phyloP scores from a whole-genome alignment of 1,140 invertebrate species.

The Trialeurodes vaporariorum region DNA sequence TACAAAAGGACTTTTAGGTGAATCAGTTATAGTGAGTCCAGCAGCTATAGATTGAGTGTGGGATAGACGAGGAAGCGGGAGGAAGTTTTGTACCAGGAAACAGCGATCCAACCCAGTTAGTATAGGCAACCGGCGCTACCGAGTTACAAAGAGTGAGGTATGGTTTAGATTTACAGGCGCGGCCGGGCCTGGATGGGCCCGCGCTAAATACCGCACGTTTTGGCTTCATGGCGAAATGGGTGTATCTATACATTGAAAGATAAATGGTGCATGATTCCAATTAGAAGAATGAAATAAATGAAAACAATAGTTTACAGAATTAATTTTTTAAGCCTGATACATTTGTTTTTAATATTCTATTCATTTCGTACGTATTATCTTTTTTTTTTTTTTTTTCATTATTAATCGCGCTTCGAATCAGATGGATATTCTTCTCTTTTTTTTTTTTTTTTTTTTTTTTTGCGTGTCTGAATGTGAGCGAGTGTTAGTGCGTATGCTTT shows the following conservation, averaged over 20 bases:
- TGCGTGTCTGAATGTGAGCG: not conserved
- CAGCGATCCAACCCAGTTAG: too few relatives aligned
- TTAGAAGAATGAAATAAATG: not conserved
- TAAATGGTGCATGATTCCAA: not conserved
- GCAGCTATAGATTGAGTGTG: not conserved
- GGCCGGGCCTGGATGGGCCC: too few relatives aligned
- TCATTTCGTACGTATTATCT: not conserved
- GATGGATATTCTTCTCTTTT: not conserved
- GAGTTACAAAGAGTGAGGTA: not conserved
- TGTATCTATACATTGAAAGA: conserved; percentile 1
- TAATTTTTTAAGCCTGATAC: not conserved
- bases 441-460: not conserved
- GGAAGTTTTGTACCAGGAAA: too few relatives aligned
- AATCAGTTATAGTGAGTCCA: too few relatives aligned
- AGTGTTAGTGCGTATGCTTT: too few relatives aligned
- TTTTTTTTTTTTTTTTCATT: not conserved
- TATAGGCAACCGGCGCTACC: not conserved
- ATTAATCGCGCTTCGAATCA: not conserved
- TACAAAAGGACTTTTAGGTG: not conserved
- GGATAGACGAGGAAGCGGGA: not conserved
- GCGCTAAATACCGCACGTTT: not conserved
- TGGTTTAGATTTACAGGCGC: not conserved
- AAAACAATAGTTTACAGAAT: conserved; percentile 1
- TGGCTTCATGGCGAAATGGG: not conserved
- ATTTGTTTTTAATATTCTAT: conserved; percentile 1